phyloP scores from a whole-genome alignment of 2,888 invertebrate species.

The Cerastis rubricosa region DNA sequence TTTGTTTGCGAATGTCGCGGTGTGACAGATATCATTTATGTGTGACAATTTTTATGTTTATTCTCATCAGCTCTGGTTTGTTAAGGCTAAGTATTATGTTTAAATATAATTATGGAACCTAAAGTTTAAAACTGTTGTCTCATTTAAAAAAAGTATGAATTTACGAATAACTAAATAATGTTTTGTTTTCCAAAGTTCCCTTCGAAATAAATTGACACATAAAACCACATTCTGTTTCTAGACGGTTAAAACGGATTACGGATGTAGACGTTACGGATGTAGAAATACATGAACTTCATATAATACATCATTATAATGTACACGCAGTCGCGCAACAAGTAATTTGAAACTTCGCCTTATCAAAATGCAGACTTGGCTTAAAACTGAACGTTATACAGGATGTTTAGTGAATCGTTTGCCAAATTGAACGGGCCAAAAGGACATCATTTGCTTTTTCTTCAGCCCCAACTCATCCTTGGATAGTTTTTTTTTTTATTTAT shows the following conservation, averaged over 20 bases:
- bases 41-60: conserved; percentile 51
- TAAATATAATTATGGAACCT: neutral
- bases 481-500: no score
- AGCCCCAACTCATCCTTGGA: no score
- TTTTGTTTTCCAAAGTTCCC: no score
- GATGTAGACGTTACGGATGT: neutral
- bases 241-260: neutral
- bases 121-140: neutral
- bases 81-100: neutral
- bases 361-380: neutral
- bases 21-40: conserved; percentile 57
- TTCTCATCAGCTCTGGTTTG: neutral
- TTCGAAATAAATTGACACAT: neutral
- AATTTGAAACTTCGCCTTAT: neutral
- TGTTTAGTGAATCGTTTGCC: no score
- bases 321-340: neutral
- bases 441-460: no score
- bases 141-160: neutral
- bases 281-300: neutral
- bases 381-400: neutral
- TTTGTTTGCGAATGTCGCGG: neutral
- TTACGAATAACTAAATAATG: neutral
- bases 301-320: neutral
- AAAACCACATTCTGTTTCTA: neutral
- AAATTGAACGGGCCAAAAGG: no score